Base-by-base conservation (phyloP, 1,140 invertebrate species). In the Tachypleus tridentatus region DNA sequence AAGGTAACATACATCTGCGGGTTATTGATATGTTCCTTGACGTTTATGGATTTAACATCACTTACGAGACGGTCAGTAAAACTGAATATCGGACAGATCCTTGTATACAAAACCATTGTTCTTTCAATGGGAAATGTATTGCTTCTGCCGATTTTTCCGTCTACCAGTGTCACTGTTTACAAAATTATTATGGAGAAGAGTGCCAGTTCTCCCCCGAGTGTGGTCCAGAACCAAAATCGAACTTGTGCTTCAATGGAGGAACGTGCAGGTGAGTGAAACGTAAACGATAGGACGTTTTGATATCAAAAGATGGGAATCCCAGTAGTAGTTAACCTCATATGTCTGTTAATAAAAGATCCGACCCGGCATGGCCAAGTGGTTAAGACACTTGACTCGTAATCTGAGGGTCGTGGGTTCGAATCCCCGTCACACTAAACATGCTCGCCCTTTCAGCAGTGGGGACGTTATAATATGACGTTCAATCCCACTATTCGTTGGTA, bases 21-120 rank as follows among this genome's bases (percentile, higher is more conserved):
- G 89, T 89, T 0, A 76, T 91, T 56, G 84, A 90, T 69, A 83
- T 86, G 61, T 79, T 94, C 7, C 79, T 93, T 47, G 85, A 91
- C 67, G 89, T 92, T 3, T 93, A 87, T 73, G 92, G 91, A 5
- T 93, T 96, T 78, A 96, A 96, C 76, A 86, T 94, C 68, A 94
- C 91, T 4, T 94, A 93, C 74, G 88, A 91, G 73, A 85, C 93
- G 67, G 80, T 82, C 3, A 66, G 73, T 49, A 69, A 67, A 29
- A 75, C 76, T 3, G 69, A 71, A 61, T 48, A 65, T 3, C 51
- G 63, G 47, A 66, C 64, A 50, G 64, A 68, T 7, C 54, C 58
- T 8, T 69, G 63, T 60, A 3, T 64, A 6, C 94, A 91, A 74
- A 81, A 84, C 59, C 82, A 85, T 60, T 94, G 91, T 74, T 87